A percentile compares a stretch with the other conserved stretches of the same genome.
phyloP scores from a whole-genome alignment of 2,113 vertebrate species.

The Tauraco erythrolophus region DNA sequence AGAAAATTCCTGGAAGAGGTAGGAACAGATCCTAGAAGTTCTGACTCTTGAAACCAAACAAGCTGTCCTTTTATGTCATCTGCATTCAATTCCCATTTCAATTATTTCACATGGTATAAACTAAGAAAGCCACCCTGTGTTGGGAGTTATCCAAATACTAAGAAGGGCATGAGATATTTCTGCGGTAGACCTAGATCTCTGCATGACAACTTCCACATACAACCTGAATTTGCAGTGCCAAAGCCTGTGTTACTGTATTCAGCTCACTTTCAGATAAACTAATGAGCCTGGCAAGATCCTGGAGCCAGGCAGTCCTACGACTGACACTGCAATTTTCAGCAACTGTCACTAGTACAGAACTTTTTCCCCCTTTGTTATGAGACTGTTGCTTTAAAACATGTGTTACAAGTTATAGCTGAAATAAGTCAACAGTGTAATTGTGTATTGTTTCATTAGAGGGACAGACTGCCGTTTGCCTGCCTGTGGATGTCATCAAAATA shows the following conservation, averaged over 20 bases:
- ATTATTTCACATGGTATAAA: neutral
- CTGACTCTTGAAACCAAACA: neutral
- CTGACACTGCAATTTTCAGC: neutral
- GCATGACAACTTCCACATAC: neutral
- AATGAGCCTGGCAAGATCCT: neutral
- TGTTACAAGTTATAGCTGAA: neutral
- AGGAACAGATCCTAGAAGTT: neutral
- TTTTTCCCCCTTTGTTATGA: neutral
- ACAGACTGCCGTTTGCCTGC: neutral
- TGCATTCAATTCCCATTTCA: neutral
- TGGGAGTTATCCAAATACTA: neutral
- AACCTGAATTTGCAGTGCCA: neutral
- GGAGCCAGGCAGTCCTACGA: neutral
- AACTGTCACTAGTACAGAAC: neutral
- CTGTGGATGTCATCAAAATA: neutral
- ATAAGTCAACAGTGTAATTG: neutral
- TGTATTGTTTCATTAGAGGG: neutral
- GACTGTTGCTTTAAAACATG: neutral
- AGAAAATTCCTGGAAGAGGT: neutral
- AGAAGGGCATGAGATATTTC: neutral
- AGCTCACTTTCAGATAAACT: neutral
- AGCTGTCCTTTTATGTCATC: neutral
- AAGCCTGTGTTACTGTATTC: neutral
- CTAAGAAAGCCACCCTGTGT: accelerated
- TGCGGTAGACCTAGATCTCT: neutral